Conservation (phyloP, 2,113 vertebrate genomes). For the Cyprinodon variegatus region DNA sequence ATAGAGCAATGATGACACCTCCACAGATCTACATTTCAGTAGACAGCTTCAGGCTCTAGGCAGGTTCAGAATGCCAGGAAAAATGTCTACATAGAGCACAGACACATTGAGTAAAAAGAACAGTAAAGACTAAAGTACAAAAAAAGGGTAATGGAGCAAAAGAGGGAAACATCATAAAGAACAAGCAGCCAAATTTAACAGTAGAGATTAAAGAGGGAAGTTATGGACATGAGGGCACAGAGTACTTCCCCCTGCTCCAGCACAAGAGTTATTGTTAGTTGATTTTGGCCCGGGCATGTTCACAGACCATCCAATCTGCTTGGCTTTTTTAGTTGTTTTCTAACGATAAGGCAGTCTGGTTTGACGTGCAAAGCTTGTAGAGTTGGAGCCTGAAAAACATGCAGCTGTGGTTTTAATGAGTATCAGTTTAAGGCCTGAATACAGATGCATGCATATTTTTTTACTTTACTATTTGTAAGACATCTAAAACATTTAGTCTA, state of each 20-base stretch:
- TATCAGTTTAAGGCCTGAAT: neutral
- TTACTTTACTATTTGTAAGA: neutral
- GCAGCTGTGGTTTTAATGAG: neutral
- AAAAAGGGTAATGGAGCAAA: constrained; percentile 23
- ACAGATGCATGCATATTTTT: neutral
- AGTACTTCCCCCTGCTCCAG: constrained; percentile 17
- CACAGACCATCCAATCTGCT: neutral
- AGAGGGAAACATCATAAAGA: constrained; percentile 15
- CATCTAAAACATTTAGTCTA: neutral
- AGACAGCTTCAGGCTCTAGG: constrained; percentile 65
- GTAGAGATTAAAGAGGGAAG: constrained; percentile 27
- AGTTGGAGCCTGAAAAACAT: neutral
- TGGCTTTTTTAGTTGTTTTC: neutral
- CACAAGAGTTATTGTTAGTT: constrained; percentile 33
- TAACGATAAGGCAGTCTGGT: neutral
- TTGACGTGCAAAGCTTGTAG: neutral
- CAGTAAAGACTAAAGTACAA: constrained; percentile 20
- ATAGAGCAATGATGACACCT: constrained; percentile 71
- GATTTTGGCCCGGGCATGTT: neutral
- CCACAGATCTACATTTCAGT: constrained; percentile 71
- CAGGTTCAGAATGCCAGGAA: constrained; percentile 57
- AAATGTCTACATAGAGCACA: constrained; percentile 61
- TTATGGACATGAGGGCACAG: constrained; percentile 34
- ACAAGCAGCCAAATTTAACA: constrained; percentile 4
- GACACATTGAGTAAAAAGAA: constrained; percentile 26